These are phyloP conservation scores for Syngnathoides biaculeatus DNA, from an alignment of 2,113 vertebrate species.

Conservation along the genomic window DNA sequence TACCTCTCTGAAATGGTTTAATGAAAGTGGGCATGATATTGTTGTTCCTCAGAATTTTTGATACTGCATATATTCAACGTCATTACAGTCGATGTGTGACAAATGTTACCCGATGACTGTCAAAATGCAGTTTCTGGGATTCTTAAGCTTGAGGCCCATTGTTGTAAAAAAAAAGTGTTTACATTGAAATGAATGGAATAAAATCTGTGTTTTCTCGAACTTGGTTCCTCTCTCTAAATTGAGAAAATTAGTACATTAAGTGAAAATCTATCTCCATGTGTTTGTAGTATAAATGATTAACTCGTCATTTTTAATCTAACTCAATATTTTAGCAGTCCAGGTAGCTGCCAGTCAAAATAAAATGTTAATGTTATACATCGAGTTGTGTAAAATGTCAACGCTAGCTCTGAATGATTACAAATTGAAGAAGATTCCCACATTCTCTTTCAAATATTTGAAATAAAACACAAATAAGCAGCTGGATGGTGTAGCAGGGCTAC, in stretches of 20 bases:
- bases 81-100: too few species aligned
- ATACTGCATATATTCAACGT: too few species aligned
- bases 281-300: neutral
- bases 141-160: too few species aligned
- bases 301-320: neutral
- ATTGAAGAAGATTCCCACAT: neutral
- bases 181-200: too few species aligned
- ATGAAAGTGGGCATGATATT: neutral
- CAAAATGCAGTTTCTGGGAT: too few species aligned
- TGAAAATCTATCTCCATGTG: neutral
- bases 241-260: too few species aligned
- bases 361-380: neutral
- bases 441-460: constrained; percentile 19
- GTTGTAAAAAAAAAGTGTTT: too few species aligned
- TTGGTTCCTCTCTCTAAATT: neutral
- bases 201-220: too few species aligned
- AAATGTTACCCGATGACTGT: neutral
- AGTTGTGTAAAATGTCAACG: neutral
- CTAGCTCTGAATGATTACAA: neutral
- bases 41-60: neutral
- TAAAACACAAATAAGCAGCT: constrained; percentile 32
- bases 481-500: constrained; percentile 20
- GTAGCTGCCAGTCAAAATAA: neutral
- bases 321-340: neutral
- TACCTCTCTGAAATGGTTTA: neutral